Evolutionary conservation across 2,113 vertebrate genomes (phyloP).

Genomic region (Aramus guarauna): DNA sequence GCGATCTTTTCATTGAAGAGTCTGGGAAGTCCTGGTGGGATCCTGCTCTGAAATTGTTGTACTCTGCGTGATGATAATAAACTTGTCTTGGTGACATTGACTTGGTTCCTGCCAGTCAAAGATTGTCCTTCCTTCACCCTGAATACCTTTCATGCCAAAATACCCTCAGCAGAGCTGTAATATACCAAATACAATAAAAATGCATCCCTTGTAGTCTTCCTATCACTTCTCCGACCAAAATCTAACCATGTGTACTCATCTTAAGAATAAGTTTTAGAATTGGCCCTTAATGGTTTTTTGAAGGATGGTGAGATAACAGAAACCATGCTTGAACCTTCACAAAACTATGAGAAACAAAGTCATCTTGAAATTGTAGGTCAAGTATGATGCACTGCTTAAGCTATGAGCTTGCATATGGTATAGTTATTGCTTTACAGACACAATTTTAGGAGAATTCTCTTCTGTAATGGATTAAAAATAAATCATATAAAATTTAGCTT

Average conservation of each 20-base stretch:
- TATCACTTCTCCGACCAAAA: background rate
- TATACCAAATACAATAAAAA: background rate
- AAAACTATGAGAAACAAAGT: background rate
- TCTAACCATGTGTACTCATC: background rate
- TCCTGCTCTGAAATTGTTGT: background rate
- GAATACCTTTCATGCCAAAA: background rate
- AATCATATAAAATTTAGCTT: background rate
- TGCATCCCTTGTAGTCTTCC: background rate
- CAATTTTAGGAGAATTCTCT: background rate
- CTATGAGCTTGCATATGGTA: fast-evolving
- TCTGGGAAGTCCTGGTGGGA: background rate
- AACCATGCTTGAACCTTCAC: background rate
- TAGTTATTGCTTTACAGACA: background rate
- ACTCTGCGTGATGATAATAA: background rate
- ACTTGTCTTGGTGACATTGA: background rate
- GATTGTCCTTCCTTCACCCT: background rate
- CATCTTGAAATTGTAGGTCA: background rate
- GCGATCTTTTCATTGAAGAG: background rate
- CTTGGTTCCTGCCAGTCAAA: background rate
- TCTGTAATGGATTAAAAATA: background rate
- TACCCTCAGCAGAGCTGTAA: background rate
- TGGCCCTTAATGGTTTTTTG: background rate
- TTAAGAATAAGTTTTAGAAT: background rate
- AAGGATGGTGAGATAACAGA: background rate
- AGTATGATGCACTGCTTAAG: background rate